Evolutionary conservation across 1,140 invertebrate genomes (phyloP).

Genomic region (Diploscapter pachys): DNA sequence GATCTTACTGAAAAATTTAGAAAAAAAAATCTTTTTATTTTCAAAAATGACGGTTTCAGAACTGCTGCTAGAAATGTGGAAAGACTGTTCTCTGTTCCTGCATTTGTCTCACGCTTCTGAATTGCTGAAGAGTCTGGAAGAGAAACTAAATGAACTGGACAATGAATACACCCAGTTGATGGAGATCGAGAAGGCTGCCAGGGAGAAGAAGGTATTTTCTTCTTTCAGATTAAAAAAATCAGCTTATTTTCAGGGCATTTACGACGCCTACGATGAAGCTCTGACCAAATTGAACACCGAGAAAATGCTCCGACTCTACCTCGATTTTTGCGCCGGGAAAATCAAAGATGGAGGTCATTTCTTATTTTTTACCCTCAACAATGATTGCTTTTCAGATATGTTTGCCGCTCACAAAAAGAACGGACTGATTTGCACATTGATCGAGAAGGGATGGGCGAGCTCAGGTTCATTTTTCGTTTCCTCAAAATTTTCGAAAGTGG

Average conservation of each 20-base stretch:
- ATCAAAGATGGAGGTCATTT: neutral
- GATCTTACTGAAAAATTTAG: slow-evolving; percentile 20
- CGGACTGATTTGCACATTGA: slow-evolving; percentile 5
- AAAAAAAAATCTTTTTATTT: neutral
- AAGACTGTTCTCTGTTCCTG: no score
- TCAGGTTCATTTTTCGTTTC: neutral
- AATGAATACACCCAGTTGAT: slow-evolving; percentile 18
- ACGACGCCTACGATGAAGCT: slow-evolving; percentile 25
- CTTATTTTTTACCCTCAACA: no score
- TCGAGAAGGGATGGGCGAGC: slow-evolving; percentile 6
- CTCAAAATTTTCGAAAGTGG: neutral
- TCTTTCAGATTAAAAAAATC: neutral
- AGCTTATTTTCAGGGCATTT: slow-evolving; percentile 12
- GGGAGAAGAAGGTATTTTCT: neutral
- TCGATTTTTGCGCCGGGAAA: slow-evolving; percentile 10
- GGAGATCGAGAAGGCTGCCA: slow-evolving; percentile 1
- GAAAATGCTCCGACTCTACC: slow-evolving; percentile 26
- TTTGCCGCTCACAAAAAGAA: slow-evolving; percentile 7
- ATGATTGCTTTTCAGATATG: slow-evolving; percentile 16
- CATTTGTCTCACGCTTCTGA: slow-evolving; percentile 3
- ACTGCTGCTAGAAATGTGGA: slow-evolving; percentile 1
- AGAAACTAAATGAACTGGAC: slow-evolving; percentile 23
- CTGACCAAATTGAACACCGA: slow-evolving; percentile 21
- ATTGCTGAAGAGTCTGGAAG: slow-evolving; percentile 2
- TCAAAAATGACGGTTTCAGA: slow-evolving; percentile 2